These are phyloP conservation scores for Standfussiana lucernea DNA, from an alignment of 2,888 invertebrate species.

Conservation along the genomic window DNA sequence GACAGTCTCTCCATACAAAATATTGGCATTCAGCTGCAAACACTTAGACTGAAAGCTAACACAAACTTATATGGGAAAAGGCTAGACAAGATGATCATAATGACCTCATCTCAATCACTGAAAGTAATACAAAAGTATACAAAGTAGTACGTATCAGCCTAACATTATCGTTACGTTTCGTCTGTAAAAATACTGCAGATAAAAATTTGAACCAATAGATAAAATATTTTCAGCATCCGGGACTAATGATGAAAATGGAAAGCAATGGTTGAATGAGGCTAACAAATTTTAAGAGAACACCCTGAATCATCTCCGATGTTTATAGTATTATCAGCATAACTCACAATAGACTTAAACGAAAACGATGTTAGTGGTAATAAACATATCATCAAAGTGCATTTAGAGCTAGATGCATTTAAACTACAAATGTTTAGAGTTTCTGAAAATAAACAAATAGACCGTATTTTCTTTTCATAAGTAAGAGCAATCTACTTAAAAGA, in stretches of 20 bases:
- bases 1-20: neutral
- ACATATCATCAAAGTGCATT: slow-evolving; percentile 52
- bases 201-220: neutral
- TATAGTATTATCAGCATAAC: slow-evolving; percentile 18
- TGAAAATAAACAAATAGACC: slow-evolving; percentile 25
- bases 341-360: slow-evolving; percentile 7
- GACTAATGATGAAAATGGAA: neutral
- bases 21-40: neutral
- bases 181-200: neutral
- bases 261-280: neutral
- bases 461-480: slow-evolving; percentile 28
- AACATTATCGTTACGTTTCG: neutral
- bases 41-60: neutral
- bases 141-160: neutral
- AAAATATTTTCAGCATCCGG: neutral
- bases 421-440: slow-evolving; percentile 21
- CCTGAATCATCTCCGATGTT: neutral
- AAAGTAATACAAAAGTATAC: neutral
- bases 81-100: neutral
- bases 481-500: slow-evolving; percentile 35
- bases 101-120: neutral
- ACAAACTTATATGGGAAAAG: neutral
- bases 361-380: slow-evolving; percentile 39
- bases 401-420: slow-evolving; percentile 34
- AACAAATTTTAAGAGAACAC: slow-evolving; percentile 5